Conservation (phyloP, 2,797 vertebrate species). For the Glossophaga mutica region DNA sequence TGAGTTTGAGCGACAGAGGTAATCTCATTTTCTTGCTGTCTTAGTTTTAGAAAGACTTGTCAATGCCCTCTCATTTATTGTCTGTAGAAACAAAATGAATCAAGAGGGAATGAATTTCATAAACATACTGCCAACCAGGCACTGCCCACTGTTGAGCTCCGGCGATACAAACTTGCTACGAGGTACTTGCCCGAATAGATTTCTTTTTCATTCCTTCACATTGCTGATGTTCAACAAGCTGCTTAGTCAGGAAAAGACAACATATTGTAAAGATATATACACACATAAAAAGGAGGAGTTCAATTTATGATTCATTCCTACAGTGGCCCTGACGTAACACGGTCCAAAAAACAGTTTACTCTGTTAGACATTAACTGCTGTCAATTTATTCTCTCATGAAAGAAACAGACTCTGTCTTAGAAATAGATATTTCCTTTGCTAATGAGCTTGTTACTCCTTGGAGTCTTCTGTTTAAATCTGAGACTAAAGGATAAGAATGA, state of each 20-base stretch:
- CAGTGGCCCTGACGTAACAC: slow-evolving; percentile 20
- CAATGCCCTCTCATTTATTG: background rate
- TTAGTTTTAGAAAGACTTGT: background rate
- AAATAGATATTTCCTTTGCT: background rate
- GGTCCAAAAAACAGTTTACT: slow-evolving; percentile 60
- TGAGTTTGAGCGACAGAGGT: slow-evolving; percentile 23
- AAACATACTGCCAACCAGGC: background rate
- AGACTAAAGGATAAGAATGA: background rate
- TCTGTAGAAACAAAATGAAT: background rate
- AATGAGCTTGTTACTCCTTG: slow-evolving; percentile 41
- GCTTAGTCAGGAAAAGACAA: slow-evolving; percentile 51
- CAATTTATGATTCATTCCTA: slow-evolving; percentile 63
- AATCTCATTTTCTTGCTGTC: background rate
- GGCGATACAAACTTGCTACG: background rate
- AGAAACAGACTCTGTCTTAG: slow-evolving; percentile 28
- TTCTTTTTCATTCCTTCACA: slow-evolving; percentile 2
- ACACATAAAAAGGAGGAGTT: slow-evolving; percentile 19
- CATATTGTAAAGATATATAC: slow-evolving; percentile 61
- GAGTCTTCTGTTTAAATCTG: background rate
- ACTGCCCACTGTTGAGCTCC: background rate
- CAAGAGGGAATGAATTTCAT: background rate
- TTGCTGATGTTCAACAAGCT: background rate
- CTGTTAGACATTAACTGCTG: slow-evolving; percentile 43
- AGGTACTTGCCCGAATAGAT: background rate
- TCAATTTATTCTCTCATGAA: slow-evolving; percentile 58